Conservation (phyloP, 2,113 vertebrate genomes). For the Scortum barcoo region DNA sequence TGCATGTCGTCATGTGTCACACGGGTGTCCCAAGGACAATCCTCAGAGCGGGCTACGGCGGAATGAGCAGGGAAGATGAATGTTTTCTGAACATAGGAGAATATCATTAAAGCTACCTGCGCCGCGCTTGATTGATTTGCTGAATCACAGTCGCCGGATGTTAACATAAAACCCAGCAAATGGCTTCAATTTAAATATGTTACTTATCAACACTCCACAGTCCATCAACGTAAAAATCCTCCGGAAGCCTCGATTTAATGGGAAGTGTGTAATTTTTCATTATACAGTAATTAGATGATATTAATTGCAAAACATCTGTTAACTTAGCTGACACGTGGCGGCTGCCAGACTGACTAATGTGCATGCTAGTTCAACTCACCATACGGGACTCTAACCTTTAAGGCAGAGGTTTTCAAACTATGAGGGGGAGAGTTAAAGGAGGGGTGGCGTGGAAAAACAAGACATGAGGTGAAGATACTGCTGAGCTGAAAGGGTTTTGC, state of each 20-base stretch:
- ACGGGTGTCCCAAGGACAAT: conserved; percentile 68
- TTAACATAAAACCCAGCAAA: conserved; percentile 81
- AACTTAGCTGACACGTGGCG: conserved; percentile 62
- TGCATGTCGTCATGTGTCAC: conserved; percentile 37
- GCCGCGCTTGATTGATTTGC: conserved; percentile 77
- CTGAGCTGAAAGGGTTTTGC: background rate
- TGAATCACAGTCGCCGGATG: conserved; percentile 70
- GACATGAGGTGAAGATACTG: background rate
- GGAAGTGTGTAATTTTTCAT: conserved; percentile 80
- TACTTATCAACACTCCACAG: conserved; percentile 81
- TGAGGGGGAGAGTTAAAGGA: background rate
- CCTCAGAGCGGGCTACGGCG: conserved; percentile 7
- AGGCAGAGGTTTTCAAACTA: background rate
- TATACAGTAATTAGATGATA: conserved; percentile 77
- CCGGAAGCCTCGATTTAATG: conserved; percentile 70
- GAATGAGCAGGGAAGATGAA: conserved; percentile 71
- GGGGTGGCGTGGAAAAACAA: no score
- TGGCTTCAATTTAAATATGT: conserved; percentile 81
- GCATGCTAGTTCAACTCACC: conserved; percentile 19
- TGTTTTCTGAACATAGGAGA: conserved; percentile 69
- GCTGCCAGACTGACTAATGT: conserved; percentile 67
- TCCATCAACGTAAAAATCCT: conserved; percentile 73
- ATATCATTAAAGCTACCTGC: conserved; percentile 71
- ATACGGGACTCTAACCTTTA: background rate
- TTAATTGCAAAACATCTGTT: conserved; percentile 80